Evolutionary conservation across 2,888 invertebrate species (phyloP).

Genomic region (Allophyes oxyacanthae): DNA sequence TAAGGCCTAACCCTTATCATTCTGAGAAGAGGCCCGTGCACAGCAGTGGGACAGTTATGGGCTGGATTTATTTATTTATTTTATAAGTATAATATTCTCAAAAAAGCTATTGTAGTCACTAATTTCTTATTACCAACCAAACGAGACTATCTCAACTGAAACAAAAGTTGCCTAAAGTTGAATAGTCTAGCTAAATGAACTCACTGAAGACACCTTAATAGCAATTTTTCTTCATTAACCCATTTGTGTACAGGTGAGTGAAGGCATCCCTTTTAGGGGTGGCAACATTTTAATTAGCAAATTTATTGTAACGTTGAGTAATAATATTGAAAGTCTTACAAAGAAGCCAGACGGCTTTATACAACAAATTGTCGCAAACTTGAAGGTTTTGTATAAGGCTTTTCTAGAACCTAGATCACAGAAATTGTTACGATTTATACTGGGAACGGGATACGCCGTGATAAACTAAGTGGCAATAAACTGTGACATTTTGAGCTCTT

Average conservation of each 20-base stretch:
- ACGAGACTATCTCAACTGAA: conserved; percentile 4
- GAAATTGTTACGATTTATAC: conserved; percentile 23
- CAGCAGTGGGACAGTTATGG: too few species aligned
- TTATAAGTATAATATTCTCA: too few species aligned
- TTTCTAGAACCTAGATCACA: conserved; percentile 20
- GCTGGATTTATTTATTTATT: too few species aligned
- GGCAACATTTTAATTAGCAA: conserved; percentile 49
- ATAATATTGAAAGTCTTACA: conserved; percentile 48
- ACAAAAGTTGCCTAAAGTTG: conserved; percentile 20
- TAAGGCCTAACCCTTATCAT: too few species aligned
- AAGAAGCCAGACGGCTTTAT: conserved; percentile 37
- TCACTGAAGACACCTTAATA: conserved; percentile 46
- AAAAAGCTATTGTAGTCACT: neutral
- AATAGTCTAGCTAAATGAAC: conserved; percentile 33
- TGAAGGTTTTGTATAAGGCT: conserved; percentile 27
- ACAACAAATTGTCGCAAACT: conserved; percentile 51
- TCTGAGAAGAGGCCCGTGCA: too few species aligned
- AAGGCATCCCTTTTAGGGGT: conserved; percentile 29
- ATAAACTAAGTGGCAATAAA: conserved; percentile 15
- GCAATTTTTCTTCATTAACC: conserved; percentile 56
- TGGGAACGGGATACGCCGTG: conserved; percentile 4
- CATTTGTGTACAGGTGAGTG: conserved; percentile 50
- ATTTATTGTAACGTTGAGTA: conserved; percentile 53
- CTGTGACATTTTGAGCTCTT: neutral
- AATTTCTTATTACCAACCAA: neutral